phyloP scores from a whole-genome alignment of 2,797 vertebrate species.

The Rhynchotus rufescens region DNA sequence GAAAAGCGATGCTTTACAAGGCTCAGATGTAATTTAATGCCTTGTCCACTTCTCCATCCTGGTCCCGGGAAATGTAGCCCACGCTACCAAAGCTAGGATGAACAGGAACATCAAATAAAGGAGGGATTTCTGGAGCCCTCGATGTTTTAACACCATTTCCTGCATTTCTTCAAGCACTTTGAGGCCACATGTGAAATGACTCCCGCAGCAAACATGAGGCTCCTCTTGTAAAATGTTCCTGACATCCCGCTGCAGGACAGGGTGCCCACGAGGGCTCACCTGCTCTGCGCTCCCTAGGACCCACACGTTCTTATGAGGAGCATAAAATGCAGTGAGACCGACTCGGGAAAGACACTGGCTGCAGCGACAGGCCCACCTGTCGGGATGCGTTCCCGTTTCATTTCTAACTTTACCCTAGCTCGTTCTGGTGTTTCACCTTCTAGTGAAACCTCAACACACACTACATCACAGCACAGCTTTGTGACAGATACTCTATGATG shows the following conservation, averaged over 20 bases:
- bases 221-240: not conserved
- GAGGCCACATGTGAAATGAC: not conserved
- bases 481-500: too few relatives aligned
- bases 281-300: not conserved
- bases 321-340: not conserved
- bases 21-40: rapidly evolving
- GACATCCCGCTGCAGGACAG: not conserved
- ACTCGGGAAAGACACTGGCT: not conserved
- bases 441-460: not conserved
- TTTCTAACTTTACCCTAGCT: not conserved
- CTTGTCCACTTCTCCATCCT: rapidly evolving
- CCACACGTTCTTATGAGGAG: not conserved
- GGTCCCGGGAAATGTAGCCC: not conserved
- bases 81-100: not conserved
- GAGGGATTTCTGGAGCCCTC: not conserved
- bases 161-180: not conserved
- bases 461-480: not conserved
- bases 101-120: not conserved
- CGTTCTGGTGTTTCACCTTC: not conserved
- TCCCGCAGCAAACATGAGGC: not conserved
- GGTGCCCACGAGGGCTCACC: not conserved
- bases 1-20: rapidly evolving
- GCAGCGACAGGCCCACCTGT: not conserved
- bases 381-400: not conserved
- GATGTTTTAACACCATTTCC: not conserved